A percentile compares a stretch with the other conserved stretches of the same genome.
These are phyloP conservation scores for Dipodomys merriami DNA, from an alignment of 2,113 vertebrate genomes.

Conservation along the genomic window DNA sequence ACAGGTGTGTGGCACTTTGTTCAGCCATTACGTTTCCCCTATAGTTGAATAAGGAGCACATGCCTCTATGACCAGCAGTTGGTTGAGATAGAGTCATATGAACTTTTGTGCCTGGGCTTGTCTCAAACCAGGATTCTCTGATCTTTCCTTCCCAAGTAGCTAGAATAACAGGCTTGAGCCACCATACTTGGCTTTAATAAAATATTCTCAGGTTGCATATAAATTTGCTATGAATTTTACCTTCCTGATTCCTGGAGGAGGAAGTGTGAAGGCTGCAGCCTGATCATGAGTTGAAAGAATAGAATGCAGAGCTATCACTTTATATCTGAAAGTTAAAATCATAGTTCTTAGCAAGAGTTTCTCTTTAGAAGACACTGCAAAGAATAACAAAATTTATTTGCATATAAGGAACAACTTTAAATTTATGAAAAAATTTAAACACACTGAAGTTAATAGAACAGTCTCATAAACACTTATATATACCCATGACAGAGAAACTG, in stretches of 20 bases:
- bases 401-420: constrained; percentile 57
- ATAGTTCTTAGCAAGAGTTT: constrained; percentile 79
- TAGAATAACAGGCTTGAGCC: too few relatives aligned
- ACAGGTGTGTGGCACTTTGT: too few relatives aligned
- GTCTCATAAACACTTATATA: background rate
- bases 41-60: too few relatives aligned
- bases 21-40: too few relatives aligned
- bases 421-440: constrained; percentile 60
- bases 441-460: constrained; percentile 22
- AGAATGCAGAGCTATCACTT: constrained; percentile 95
- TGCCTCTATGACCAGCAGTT: too few relatives aligned
- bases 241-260: constrained; percentile 95
- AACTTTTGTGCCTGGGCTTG: too few relatives aligned
- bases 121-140: too few relatives aligned
- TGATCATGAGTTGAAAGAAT: constrained; percentile 97
- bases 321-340: constrained; percentile 89
- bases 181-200: background rate
- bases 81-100: too few relatives aligned
- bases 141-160: too few relatives aligned
- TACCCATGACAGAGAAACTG: background rate
- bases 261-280: constrained; percentile 94
- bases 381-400: constrained; percentile 77
- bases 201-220: background rate
- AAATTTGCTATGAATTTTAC: constrained; percentile 81
- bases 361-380: constrained; percentile 77